Percentiles rank a stretch among this genome's conserved stretches.
Conservation (phyloP, 2,113 vertebrate genomes). For the Sinocyclocheilus rhinocerous region DNA sequence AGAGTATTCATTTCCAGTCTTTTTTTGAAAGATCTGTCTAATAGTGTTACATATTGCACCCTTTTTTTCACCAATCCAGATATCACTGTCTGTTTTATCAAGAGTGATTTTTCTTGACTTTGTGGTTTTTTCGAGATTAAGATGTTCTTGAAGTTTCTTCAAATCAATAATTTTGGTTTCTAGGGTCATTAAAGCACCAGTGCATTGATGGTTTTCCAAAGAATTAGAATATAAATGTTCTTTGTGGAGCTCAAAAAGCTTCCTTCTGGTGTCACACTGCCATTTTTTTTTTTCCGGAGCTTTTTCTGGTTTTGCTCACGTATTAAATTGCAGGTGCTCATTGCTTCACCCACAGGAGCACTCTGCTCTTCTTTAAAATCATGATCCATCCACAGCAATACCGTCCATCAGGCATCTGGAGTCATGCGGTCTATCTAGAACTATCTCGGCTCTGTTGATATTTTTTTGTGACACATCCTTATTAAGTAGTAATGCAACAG, state of each 20-base stretch:
- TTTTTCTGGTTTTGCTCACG: background rate
- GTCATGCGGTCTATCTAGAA: background rate
- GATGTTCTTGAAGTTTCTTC: background rate
- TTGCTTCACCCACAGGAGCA: conserved; percentile 10
- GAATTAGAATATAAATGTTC: background rate
- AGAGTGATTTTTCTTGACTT: too few relatives aligned
- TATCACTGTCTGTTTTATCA: too few relatives aligned
- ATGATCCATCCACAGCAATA: background rate
- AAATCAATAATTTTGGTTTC: background rate
- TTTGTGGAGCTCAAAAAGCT: background rate
- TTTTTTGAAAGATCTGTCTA: background rate
- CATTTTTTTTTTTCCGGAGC: background rate
- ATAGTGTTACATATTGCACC: background rate
- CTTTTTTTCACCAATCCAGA: too few relatives aligned
- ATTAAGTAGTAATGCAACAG: background rate
- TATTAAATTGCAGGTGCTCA: conserved; percentile 1
- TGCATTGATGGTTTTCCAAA: background rate
- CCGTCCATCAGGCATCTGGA: background rate
- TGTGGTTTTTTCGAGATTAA: background rate
- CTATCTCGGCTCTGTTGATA: background rate
- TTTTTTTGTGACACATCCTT: conserved; percentile 11
- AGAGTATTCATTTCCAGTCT: background rate
- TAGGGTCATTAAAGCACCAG: background rate
- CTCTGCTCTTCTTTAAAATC: conserved; percentile 7
- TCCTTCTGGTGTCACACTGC: background rate